Evolutionary conservation across 1,140 invertebrate genomes (phyloP).

Genomic region (Oreohelix idahoensis): DNA sequence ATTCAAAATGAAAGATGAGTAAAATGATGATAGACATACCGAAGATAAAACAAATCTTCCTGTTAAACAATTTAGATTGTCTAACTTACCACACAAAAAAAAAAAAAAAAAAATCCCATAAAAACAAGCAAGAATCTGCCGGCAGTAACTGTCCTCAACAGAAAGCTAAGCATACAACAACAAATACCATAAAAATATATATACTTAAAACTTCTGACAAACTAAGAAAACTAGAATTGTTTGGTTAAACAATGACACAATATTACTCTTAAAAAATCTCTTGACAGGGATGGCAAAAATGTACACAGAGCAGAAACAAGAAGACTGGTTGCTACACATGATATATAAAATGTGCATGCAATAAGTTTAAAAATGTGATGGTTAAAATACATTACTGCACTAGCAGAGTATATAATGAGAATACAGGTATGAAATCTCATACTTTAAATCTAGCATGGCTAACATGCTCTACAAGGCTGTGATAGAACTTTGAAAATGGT

Average conservation of each 20-base stretch:
- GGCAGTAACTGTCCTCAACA: not conserved
- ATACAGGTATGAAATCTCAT: no score
- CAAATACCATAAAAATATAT: not conserved
- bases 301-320: not conserved
- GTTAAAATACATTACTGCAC: not conserved
- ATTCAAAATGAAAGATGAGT: conserved; percentile 4
- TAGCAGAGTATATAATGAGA: not conserved
- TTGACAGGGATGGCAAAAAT: not conserved
- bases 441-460: no score
- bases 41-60: not conserved
- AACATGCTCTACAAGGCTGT: not conserved
- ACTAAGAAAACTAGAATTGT: not conserved
- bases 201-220: not conserved
- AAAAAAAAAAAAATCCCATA: not conserved
- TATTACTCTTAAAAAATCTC: not conserved
- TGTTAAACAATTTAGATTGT: not conserved
- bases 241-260: not conserved
- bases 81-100: not conserved
- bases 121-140: not conserved
- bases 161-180: not conserved
- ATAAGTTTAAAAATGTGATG: not conserved
- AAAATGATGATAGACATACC: not conserved
- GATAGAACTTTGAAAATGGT: not conserved
- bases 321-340: not conserved
- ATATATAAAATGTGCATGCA: not conserved